A percentile compares a stretch with the other conserved stretches of the same genome.
phyloP scores from a whole-genome alignment of 2,113 vertebrate genomes.

The Petaurus breviceps region DNA sequence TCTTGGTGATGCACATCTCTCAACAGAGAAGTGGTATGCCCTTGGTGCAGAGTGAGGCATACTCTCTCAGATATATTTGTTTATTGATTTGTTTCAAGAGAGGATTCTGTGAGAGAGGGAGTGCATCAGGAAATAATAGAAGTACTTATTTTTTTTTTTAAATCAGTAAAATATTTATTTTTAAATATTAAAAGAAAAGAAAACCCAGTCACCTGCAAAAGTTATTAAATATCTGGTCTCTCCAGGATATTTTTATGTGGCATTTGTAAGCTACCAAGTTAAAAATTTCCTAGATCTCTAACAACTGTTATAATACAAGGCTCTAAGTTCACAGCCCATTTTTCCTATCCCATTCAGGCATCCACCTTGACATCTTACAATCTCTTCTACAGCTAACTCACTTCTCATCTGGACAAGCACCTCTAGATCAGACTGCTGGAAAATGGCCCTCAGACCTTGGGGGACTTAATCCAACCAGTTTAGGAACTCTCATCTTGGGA shows the following conservation, averaged over 20 bases:
- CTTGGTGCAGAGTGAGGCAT: background rate
- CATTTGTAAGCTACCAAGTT: background rate
- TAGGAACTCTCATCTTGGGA: background rate
- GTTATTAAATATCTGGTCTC: background rate
- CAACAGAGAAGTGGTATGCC: background rate
- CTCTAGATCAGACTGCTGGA: background rate
- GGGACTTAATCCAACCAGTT: background rate
- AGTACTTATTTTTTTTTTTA: background rate
- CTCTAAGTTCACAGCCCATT: background rate
- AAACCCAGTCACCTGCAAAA: background rate
- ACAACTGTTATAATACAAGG: background rate
- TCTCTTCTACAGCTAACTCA: background rate
- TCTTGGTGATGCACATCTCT: too few species aligned
- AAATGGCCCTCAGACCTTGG: background rate
- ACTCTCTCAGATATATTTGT: background rate
- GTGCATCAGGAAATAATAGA: background rate
- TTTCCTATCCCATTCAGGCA: background rate
- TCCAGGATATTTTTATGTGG: background rate
- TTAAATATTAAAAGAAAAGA: background rate
- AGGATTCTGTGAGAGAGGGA: background rate
- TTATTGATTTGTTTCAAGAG: background rate
- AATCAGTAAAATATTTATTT: background rate
- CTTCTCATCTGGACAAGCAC: background rate
- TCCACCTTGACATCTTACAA: background rate
- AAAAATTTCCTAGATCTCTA: background rate